Evolutionary conservation across 2,888 invertebrate species (phyloP), one percentile per base, ranked within the genome.

Genomic region (Pseudococcus longispinus): DNA sequence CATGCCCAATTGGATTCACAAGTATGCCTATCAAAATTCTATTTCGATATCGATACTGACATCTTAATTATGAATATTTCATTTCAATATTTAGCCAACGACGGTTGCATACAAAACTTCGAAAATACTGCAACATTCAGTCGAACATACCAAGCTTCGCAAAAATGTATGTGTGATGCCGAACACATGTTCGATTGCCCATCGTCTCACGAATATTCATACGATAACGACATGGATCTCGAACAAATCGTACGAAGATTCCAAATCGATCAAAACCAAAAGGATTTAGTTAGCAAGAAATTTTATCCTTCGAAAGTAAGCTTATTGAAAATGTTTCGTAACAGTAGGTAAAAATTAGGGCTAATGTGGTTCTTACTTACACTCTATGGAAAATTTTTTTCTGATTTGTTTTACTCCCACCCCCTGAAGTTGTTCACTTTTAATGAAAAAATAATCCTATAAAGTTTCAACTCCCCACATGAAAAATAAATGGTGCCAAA

Each of bases 101-200:
- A 97, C 91, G 96, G 97, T 89, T 99, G 99, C 91, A 93, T 97
- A 90, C 95, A 94, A 89, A 94, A 95, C 89, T 98, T 99, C 90
- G 97, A 97, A 91, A 98, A 99, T 91, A 96, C 97, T 0, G 98
- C 98, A 0, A 95, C 96, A 0, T 98, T 97, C 91, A 98, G 98
- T 90, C 95, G 98, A 9, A 95, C 96, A 90, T 98, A 96, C 91
- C 97, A 98, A 91, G 94, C 95, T 46, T 93, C 96, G 1, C 97
- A 98, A 91, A 95, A 97, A 88, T 99, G 99, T 91, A 97, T 98
- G 94, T 99, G 99, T 89, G 99, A 99, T 90, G 95, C 95, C 18
- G 99, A 99, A 90, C 99, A 99, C 91, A 99, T 97, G 97, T 95
- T 97, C 91, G 95, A 95, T 90, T 98, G 98, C 90, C 88, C 85